Evolutionary conservation across 2,888 invertebrate species (phyloP).

Genomic region (Ecdyonurus torrentis): DNA sequence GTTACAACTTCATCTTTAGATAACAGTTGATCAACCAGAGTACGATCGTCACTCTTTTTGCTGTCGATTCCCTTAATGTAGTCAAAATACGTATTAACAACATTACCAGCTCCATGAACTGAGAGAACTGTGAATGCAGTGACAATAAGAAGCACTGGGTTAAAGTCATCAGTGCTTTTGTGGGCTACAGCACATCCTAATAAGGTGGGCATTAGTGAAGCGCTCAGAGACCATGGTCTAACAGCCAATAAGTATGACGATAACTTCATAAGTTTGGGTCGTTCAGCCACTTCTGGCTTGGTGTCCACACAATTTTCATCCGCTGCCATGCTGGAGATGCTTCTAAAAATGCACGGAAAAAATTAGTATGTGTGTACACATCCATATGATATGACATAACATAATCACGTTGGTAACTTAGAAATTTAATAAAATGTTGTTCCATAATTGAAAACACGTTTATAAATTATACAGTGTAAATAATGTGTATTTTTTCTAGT

Average conservation of each 20-base stretch:
- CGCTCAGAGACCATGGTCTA: slow-evolving; percentile 87
- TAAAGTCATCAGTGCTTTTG: slow-evolving; percentile 52
- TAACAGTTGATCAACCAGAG: slow-evolving; percentile 82
- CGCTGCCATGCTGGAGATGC: neutral
- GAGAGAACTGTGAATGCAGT: slow-evolving; percentile 76
- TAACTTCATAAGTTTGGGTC: slow-evolving; percentile 50
- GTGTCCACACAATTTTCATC: neutral
- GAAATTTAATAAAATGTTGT: too few relatives aligned
- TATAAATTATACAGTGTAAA: too few relatives aligned
- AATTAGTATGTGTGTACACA: too few relatives aligned
- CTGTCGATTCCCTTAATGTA: slow-evolving; percentile 79
- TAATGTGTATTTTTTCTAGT: too few relatives aligned
- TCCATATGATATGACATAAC: too few relatives aligned
- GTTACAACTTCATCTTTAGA: slow-evolving; percentile 71
- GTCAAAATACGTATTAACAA: slow-evolving; percentile 93
- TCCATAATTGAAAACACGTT: too few relatives aligned
- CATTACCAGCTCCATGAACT: slow-evolving; percentile 91
- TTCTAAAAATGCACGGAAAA: neutral
- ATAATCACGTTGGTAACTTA: too few relatives aligned
- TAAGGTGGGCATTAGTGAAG: slow-evolving; percentile 77
- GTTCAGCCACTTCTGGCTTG: neutral
- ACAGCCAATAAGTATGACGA: slow-evolving; percentile 77
- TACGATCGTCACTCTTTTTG: slow-evolving; percentile 83
- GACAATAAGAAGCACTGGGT: slow-evolving; percentile 57
- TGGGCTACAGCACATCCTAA: slow-evolving; percentile 80